Evolutionary conservation across 2,113 vertebrate species (phyloP), one percentile per base, ranked within the genome.

Genomic region (Dipodomys stephensi): DNA sequence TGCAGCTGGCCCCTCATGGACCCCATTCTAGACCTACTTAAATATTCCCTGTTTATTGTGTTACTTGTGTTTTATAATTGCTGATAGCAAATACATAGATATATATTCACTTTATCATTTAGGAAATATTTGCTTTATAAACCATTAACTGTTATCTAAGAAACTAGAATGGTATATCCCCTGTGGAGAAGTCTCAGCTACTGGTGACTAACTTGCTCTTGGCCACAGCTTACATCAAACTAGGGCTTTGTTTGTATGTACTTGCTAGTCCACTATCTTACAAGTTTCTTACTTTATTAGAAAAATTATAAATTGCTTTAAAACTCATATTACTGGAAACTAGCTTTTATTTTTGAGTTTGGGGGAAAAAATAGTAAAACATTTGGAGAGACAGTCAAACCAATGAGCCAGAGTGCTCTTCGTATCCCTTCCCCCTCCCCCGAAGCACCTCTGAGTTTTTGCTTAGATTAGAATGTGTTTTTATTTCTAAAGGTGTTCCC

Each of bases 1-100:
- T 82, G 7, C 4, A 27, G 2, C 28, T 44, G 60, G 3, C 22
- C 62, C 46, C 28, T 19, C 49, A 20, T 1, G 6, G 25, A 35
- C 0, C 6, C 64, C 13, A 3, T 19, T 16, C 35, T 18, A 19
- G 1, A 9, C 7, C 39, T 18, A 6, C 30, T 30, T 30, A 22
- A 71, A 62, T 5, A 23, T 18, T 49, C 44, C 7, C 71, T 6
- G 11, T 25, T 27, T 25, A n/a, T 15, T 79, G 27, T 32, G 25
- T 28, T 71, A 15, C 15, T 91, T 57, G 27, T 28, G 10, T 8
- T 44, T 69, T 84, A 49, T 65, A 46, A 28, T 77, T 92, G 39
- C 25, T 65, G 7, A 32, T 12, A 18, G 60, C 53, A 39, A 77
- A 71, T 39, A 39, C 39, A 39, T 39, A 77, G 1, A 65, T 13